Percentiles rank a stretch among this genome's conserved stretches.
Conservation (phyloP, 2,888 invertebrate genomes). For the Germaria angustata region DNA sequence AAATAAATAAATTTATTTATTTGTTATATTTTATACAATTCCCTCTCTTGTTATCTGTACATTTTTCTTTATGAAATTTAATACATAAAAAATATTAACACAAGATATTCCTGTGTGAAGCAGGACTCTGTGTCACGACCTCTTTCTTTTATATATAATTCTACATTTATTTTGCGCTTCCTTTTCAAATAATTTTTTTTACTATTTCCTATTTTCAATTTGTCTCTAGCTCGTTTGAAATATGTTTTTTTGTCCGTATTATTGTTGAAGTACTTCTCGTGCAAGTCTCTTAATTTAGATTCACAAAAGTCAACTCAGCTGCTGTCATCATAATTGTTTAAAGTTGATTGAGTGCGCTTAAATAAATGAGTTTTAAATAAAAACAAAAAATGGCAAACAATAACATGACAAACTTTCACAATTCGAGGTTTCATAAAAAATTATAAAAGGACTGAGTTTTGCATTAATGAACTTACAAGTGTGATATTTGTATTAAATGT, state of each 20-base stretch:
- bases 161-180: neutral
- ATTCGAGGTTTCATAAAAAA: constrained; percentile 10
- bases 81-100: neutral
- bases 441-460: constrained; percentile 1
- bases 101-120: neutral
- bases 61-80: too few relatives aligned
- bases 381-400: neutral
- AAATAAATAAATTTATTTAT: too few relatives aligned
- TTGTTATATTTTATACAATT: too few relatives aligned
- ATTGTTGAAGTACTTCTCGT: constrained; percentile 56
- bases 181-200: constrained; percentile 16
- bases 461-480: neutral
- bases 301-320: constrained; percentile 59
- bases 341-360: constrained; percentile 60
- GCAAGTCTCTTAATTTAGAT: constrained; percentile 63
- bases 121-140: neutral
- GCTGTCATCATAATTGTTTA: constrained; percentile 64
- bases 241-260: constrained; percentile 20
- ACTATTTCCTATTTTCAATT: constrained; percentile 36
- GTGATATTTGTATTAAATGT: neutral
- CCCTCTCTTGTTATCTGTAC: too few relatives aligned
- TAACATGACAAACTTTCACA: constrained; percentile 2
- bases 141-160: constrained; percentile 18
- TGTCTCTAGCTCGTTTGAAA: constrained; percentile 37
- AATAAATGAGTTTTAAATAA: constrained; percentile 55